Evolutionary conservation across 2,888 invertebrate genomes (phyloP).

Genomic region (Thereva nobilitata): DNA sequence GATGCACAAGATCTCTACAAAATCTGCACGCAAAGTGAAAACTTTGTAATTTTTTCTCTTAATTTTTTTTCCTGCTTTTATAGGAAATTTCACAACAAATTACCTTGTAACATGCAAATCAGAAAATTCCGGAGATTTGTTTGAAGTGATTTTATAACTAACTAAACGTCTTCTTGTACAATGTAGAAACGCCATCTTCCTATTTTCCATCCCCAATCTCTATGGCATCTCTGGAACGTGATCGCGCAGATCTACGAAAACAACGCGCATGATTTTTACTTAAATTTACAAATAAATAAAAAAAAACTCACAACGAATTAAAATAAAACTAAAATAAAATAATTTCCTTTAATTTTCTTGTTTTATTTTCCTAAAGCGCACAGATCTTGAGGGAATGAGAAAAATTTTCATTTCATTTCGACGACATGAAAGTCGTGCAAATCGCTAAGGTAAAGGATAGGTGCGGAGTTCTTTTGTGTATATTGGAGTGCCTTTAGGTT

Average conservation of each 20-base stretch:
- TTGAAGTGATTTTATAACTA: background rate
- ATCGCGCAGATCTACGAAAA: conserved; percentile 25
- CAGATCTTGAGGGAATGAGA: conserved; percentile 31
- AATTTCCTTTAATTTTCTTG: too few relatives aligned
- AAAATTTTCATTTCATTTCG: conserved; percentile 34
- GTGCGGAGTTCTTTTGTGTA: conserved; percentile 19
- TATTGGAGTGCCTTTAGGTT: background rate
- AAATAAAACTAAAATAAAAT: conserved; percentile 4
- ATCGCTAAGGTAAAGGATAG: conserved; percentile 11
- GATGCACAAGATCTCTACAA: too few relatives aligned
- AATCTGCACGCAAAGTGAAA: conserved; percentile 17
- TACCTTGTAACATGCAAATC: conserved; percentile 33
- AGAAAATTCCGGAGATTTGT: conserved; percentile 29
- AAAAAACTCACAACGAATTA: too few relatives aligned
- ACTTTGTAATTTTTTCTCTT: conserved; percentile 3
- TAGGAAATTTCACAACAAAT: conserved; percentile 24
- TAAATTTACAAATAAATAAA: conserved; percentile 19
- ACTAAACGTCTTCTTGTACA: background rate
- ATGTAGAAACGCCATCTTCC: conserved; percentile 12
- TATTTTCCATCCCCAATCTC: conserved; percentile 21
- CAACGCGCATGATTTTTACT: conserved; percentile 26
- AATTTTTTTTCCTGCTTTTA: background rate
- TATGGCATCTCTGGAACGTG: conserved; percentile 24
- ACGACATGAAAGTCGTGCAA: conserved; percentile 35
- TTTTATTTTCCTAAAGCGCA: conserved; percentile 8